A percentile compares a stretch with the other conserved stretches of the same genome.
Evolutionary conservation across 1,140 invertebrate species (phyloP).

Genomic region (Eufriesea mexicana): DNA sequence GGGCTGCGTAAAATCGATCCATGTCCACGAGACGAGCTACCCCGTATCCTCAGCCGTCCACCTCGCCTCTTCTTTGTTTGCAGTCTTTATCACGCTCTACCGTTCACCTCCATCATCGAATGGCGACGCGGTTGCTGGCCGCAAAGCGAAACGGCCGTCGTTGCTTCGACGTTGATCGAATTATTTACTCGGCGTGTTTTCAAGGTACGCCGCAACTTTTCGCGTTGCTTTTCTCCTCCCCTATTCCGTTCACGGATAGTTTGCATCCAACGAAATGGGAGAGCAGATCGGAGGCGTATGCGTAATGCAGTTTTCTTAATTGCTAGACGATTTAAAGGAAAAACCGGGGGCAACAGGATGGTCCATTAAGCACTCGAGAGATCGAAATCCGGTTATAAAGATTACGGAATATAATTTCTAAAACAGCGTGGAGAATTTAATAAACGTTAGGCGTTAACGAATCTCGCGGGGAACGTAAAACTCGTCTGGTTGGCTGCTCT

Average conservation of each 20-base stretch:
- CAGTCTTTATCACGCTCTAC: background rate
- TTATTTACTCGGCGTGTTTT: constrained; percentile 21
- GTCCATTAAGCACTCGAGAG: background rate
- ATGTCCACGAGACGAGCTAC: background rate
- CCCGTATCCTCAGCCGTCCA: background rate
- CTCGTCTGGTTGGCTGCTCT: background rate
- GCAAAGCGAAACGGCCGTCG: background rate
- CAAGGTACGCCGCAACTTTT: background rate
- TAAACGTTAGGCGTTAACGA: constrained; percentile 47
- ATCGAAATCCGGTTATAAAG: background rate
- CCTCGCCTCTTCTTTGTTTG: background rate
- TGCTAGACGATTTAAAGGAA: background rate
- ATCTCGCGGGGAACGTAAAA: constrained; percentile 42
- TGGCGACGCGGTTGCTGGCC: background rate
- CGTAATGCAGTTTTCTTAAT: background rate
- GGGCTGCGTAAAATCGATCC: background rate
- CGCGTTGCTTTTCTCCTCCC: background rate
- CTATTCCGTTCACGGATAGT: background rate
- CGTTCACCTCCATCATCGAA: background rate
- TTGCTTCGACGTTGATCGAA: constrained; percentile 20
- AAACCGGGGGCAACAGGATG: too few species aligned
- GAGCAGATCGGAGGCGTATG: too few species aligned
- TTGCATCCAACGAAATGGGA: background rate
- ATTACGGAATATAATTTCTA: background rate
- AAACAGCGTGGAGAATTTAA: constrained; percentile 24